Evolutionary conservation across 1,140 invertebrate species (phyloP).

Genomic region (Nasonia vitripennis): DNA sequence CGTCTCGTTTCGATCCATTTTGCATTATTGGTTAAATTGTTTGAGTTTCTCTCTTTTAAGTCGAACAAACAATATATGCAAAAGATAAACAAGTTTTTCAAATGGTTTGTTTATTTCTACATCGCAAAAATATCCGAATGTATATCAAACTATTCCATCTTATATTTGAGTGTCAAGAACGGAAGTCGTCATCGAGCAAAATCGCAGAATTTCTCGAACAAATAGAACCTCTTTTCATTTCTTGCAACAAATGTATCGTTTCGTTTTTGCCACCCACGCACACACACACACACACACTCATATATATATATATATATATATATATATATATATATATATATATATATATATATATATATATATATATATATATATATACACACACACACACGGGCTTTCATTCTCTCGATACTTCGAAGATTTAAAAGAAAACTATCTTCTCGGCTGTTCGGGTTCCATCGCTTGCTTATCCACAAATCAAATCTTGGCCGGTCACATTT

Average conservation of each 20-base stretch:
- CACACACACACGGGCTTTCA: not conserved
- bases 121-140: no score
- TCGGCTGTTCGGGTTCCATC: not conserved
- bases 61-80: no score
- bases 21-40: no score
- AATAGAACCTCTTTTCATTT: not conserved
- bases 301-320: no score
- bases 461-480: not conserved
- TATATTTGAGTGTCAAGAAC: not conserved
- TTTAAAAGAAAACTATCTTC: not conserved
- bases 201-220: no score
- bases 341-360: no score
- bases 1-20: no score
- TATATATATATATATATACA: no score
- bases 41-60: no score
- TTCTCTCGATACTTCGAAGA: not conserved
- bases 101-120: no score
- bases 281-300: not conserved
- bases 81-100: no score
- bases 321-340: no score
- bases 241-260: not conserved
- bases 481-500: not conserved
- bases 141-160: not conserved
- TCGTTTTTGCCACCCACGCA: not conserved
- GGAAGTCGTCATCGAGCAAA: not conserved